These are phyloP conservation scores for Anorthoa munda DNA, from an alignment of 2,888 invertebrate species.

Conservation along the genomic window DNA sequence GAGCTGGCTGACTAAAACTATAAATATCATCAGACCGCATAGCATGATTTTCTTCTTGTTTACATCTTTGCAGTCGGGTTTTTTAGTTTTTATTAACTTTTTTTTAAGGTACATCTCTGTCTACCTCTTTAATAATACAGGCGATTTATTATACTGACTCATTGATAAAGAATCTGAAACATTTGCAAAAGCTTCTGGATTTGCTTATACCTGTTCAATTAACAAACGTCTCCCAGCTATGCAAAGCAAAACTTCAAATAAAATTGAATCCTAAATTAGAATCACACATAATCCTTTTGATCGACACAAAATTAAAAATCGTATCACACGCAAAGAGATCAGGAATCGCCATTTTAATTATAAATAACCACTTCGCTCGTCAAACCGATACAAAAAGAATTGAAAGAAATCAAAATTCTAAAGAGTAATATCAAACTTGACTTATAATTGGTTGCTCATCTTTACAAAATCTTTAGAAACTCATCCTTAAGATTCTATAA, in stretches of 20 bases:
- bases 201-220: slow-evolving; percentile 5
- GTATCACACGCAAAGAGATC: slow-evolving; percentile 71
- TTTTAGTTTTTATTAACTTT: too few species aligned
- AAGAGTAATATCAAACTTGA: slow-evolving; percentile 88
- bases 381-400: slow-evolving; percentile 85
- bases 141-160: background rate
- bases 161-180: background rate
- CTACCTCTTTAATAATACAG: too few species aligned
- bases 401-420: slow-evolving; percentile 88
- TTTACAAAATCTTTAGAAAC: slow-evolving; percentile 76
- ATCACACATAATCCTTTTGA: slow-evolving; percentile 79
- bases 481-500: slow-evolving; percentile 68
- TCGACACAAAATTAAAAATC: slow-evolving; percentile 84
- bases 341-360: slow-evolving; percentile 89
- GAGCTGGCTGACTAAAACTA: too few species aligned
- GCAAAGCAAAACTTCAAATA: slow-evolving; percentile 47
- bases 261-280: slow-evolving; percentile 63
- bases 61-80: too few species aligned
- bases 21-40: too few species aligned
- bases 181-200: too few species aligned
- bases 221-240: slow-evolving; percentile 10
- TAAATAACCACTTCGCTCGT: slow-evolving; percentile 78
- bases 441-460: slow-evolving; percentile 88
- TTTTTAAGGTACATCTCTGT: too few species aligned
- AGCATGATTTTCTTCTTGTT: too few species aligned